Conservation (phyloP, 2,113 vertebrate genomes). For the Marmota flaviventris region DNA sequence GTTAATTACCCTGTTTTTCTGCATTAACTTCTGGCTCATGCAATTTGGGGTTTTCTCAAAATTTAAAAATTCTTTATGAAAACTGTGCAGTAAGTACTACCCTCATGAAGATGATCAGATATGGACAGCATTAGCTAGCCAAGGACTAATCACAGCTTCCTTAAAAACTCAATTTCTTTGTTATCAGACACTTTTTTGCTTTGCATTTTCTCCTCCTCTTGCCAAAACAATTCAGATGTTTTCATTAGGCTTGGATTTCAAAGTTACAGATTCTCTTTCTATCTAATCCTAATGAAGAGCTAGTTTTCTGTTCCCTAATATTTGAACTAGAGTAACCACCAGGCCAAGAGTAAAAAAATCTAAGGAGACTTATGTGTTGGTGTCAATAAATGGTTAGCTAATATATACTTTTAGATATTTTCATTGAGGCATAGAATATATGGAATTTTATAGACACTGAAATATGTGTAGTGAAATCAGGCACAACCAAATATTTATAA, state of each 20-base stretch:
- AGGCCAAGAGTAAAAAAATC: not conserved
- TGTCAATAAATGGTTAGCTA: not conserved
- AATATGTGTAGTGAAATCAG: not conserved
- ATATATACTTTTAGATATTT: not conserved
- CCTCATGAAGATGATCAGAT: not conserved
- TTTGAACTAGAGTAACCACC: not conserved
- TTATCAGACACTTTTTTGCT: not conserved
- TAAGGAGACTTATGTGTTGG: not conserved
- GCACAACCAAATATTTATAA: conserved; percentile 8
- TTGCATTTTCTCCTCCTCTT: not conserved
- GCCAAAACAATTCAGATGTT: conserved; percentile 6
- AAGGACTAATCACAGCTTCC: not conserved
- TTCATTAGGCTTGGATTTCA: conserved; percentile 26
- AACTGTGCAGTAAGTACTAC: conserved; percentile 73
- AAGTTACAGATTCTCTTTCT: conserved; percentile 32
- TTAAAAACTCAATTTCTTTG: conserved; percentile 21
- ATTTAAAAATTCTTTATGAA: conserved; percentile 84
- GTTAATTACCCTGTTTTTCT: conserved; percentile 54
- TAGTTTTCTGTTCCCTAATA: not conserved
- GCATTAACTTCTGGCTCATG: conserved; percentile 82
- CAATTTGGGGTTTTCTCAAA: conserved; percentile 77
- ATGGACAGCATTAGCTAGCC: not conserved
- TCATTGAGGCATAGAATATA: not conserved
- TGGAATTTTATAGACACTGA: not conserved
- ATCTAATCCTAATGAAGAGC: not conserved